Percentiles rank a stretch among this genome's conserved stretches.
phyloP scores from a whole-genome alignment of 2,113 vertebrate genomes.

The Aepyceros melampus region DNA sequence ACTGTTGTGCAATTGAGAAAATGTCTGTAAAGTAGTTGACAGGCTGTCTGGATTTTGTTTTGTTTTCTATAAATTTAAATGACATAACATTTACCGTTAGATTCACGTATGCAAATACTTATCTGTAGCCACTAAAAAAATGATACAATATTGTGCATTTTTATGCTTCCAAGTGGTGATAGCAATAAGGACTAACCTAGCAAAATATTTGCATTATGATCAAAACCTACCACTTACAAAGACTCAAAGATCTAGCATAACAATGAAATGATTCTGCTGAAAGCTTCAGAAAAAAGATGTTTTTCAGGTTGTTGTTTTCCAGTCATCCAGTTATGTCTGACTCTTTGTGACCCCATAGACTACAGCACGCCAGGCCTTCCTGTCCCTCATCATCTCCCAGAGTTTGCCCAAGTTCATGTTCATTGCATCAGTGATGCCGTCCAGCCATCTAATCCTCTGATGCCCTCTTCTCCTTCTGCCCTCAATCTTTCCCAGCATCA shows the following conservation, averaged over 20 bases:
- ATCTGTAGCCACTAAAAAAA: not conserved
- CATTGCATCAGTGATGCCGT: rapidly evolving
- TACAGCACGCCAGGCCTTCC: not conserved
- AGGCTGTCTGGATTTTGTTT: not conserved
- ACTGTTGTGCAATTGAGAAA: not conserved
- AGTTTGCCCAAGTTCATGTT: not conserved
- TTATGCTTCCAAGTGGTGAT: not conserved
- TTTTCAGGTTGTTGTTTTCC: not conserved
- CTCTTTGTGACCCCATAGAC: not conserved
- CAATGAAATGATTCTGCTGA: not conserved
- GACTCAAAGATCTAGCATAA: not conserved
- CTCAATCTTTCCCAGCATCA: not conserved
- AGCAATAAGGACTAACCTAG: not conserved
- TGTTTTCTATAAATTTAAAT: not conserved
- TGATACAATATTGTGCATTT: not conserved
- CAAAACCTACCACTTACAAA: not conserved
- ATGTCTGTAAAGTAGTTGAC: not conserved
- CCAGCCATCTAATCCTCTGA: not conserved
- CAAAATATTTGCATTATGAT: not conserved
- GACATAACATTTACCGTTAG: not conserved
- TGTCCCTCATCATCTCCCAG: not conserved
- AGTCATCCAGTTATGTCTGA: not conserved
- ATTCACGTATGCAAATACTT: not conserved
- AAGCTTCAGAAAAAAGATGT: not conserved
- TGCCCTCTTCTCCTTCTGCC: not conserved